Base-by-base conservation (phyloP, 2,113 vertebrate genomes). In the Antennarius striatus region DNA sequence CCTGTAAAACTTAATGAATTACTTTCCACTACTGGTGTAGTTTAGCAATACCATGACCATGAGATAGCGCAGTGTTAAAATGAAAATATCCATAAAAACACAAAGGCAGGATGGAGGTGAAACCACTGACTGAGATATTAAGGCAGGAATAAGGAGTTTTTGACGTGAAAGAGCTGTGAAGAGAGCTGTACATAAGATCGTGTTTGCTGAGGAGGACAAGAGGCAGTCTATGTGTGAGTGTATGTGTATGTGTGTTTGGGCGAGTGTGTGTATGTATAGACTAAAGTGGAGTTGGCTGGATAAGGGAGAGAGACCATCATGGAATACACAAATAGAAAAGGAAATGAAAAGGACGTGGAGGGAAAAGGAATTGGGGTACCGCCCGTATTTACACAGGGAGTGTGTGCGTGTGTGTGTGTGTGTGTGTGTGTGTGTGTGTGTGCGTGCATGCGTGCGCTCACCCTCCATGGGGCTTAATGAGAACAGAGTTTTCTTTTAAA, bases 321-420 rank as follows among this genome's bases (percentile, higher is more conserved):
- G 82, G 80, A 79, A 66, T 50, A 60, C 14, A 43, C 10, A 66
- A 51, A 75, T 8, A 43, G 53, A 61, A 51, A 54, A 76, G 71
- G 55, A 40, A 57, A 50, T 10, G 1, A 73, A 79, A 57, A 69
- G 42, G 59, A 48, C 70, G 63, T 61, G 76, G 77, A 0, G 40
- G 69, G 58, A 62, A 80, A 82, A 73, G 48, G 56, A 59, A 60
- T 5, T 39, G n/a, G 55, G 76, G 50, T 74, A 22, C 57, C 42
- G 30, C 73, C 84, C 68, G 73, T 90, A 71, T 91, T 89, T 91
- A 68, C 75, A 71, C 83, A 84, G 75, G 77, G 71, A 45, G 42
- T 57, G 49, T 32, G 57, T 65, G 50, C 65, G 11, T 42, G 54
- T 7, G 22, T 22, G 22, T 22, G 22, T 36, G 7, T 7, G 32